Conservation (phyloP, 2,113 vertebrate genomes). For the Phrynocephalus versicolor region DNA sequence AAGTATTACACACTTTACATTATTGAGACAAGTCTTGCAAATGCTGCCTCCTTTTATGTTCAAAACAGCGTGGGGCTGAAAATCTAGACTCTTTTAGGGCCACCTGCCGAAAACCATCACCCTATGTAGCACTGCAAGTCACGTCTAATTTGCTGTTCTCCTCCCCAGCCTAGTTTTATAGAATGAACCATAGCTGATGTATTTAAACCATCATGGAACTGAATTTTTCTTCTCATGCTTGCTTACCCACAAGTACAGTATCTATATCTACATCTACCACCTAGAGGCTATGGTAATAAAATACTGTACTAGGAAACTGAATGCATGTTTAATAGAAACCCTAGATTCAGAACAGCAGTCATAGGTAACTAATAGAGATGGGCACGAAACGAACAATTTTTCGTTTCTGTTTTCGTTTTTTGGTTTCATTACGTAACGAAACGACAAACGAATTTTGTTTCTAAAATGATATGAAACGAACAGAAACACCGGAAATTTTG, state of each 20-base stretch:
- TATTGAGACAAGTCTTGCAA: constrained; percentile 2
- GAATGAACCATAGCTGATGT: rapidly evolving
- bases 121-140: not conserved
- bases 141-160: not conserved
- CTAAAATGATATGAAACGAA: too few species aligned
- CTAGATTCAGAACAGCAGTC: too few species aligned
- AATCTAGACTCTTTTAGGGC: not conserved
- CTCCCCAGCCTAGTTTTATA: not conserved
- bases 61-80: constrained; percentile 19
- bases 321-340: not conserved
- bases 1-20: not conserved
- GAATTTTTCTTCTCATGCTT: not conserved
- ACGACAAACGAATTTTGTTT: too few species aligned
- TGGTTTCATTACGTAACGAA: too few species aligned
- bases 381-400: too few species aligned
- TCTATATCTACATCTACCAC: too few species aligned
- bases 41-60: constrained; percentile 13
- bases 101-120: constrained; percentile 12
- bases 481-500: too few species aligned
- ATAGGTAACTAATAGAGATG: too few species aligned
- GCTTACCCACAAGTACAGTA: not conserved
- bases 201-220: not conserved
- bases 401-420: too few species aligned
- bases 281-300: not conserved
- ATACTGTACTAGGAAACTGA: not conserved